phyloP scores from a whole-genome alignment of 2,113 vertebrate species.

The Prunella fulvescens region DNA sequence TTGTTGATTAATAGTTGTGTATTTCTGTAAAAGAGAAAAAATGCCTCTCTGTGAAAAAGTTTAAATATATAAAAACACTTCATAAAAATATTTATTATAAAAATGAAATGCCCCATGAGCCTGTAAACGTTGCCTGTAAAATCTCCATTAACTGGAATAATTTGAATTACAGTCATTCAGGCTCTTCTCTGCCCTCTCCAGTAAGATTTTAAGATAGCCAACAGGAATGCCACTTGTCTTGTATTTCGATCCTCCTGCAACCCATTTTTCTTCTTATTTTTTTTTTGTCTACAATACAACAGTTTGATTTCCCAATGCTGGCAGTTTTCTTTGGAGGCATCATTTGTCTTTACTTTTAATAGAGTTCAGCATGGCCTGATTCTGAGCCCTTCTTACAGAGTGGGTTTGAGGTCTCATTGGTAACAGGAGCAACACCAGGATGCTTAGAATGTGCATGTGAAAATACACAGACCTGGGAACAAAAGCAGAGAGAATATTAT shows the following conservation, averaged over 20 bases:
- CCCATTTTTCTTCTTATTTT: neutral
- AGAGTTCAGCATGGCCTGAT: slow-evolving; percentile 40
- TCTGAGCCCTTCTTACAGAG: slow-evolving; percentile 14
- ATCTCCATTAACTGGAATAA: neutral
- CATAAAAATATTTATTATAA: slow-evolving; percentile 66
- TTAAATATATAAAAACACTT: slow-evolving; percentile 64
- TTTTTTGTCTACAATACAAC: neutral
- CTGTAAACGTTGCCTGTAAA: slow-evolving; percentile 41
- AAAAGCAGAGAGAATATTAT: slow-evolving; percentile 17
- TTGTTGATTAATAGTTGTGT: slow-evolving; percentile 6
- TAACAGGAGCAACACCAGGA: slow-evolving; percentile 81
- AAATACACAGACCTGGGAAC: slow-evolving; percentile 90
- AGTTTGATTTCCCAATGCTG: neutral
- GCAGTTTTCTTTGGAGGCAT: slow-evolving; percentile 10
- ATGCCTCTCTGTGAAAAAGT: slow-evolving; percentile 33
- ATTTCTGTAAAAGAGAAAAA: slow-evolving; percentile 44
- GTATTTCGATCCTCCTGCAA: neutral
- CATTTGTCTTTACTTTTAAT: slow-evolving; percentile 62
- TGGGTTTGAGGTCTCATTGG: slow-evolving; percentile 57
- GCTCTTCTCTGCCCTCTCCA: slow-evolving; percentile 24
- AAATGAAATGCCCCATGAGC: slow-evolving; percentile 41
- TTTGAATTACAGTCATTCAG: neutral
- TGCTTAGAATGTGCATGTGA: slow-evolving; percentile 86
- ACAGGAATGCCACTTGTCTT: neutral
- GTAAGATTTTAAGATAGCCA: slow-evolving; percentile 25